Evolutionary conservation across 2,797 vertebrate genomes (phyloP), one percentile per base, ranked within the genome.

Genomic region (Scomberomorus guttatus): DNA sequence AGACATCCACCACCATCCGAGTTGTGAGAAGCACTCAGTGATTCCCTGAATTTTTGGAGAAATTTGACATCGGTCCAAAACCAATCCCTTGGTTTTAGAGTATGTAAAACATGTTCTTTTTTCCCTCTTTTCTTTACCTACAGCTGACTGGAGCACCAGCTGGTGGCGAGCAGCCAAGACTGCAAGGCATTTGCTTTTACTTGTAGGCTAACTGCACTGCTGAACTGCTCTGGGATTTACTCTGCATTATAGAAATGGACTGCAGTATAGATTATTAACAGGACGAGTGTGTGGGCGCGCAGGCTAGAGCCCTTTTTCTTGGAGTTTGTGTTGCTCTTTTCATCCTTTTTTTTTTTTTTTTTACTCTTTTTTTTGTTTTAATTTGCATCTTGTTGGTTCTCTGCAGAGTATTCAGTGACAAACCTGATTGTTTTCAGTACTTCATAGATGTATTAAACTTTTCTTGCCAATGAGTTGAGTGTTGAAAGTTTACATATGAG

Each of bases 111-210:
- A 84, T 58, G 72, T 51, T 85, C 42, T 72, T 76, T 57, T 1
- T 0, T 58, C 4, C 61, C 34, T 79, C 77, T 82, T 78, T 77
- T 82, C 85, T 89, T 88, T 91, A 94, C 90, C 93, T 92, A 90
- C 92, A 92, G 89, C 91, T 91, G 90, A 92, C 88, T 91, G 89
- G 84, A 92, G 90, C 90, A 88, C 88, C 92, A 88, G 88, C 84
- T 91, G 89, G 89, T 94, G 94, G 94, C 89, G 84, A 83, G 80
- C 83, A 82, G 93, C 93, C 92, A 94, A 93, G 87, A 91, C 93
- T 91, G 82, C 81, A 79, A 92, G 94, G 94, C 93, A 85, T 93
- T 83, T 83, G 87, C 87, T 89, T 81, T 81, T 89, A 86, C 90
- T 90, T 79, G 88, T 87, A 80, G 87, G 88, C 82, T 92, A 84